Evolutionary conservation across 2,797 vertebrate genomes (phyloP), one percentile per base, ranked within the genome.

Genomic region (Pangasius sanitwongsei): DNA sequence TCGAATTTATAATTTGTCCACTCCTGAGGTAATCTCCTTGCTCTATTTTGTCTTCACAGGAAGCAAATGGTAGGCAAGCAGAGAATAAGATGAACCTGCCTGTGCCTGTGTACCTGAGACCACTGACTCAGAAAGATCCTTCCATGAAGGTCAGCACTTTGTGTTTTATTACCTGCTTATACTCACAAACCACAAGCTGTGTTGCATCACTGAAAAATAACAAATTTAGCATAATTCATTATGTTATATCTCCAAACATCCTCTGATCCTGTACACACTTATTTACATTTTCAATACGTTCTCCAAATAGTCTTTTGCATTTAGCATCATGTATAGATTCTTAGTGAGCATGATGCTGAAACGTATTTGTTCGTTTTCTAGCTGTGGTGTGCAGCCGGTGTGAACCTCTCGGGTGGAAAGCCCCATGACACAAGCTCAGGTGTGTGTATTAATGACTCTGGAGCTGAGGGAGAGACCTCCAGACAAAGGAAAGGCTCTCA

Each of bases 331-430:
- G 20, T 37, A 23, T 25, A 34, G 25, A 57, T 57, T n/a, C 12
- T 75, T 6, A 61, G 3, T 59, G 23, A 59, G 20, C 37, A 77
- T 85, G 18, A 57, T 50, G 50, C 23, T 25, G 44, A 61, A 61
- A 48, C 57, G 13, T 31, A 28, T 77, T 63, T n/a, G 16, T 83
- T 2, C 28, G 20, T 86, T 59, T 31, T 50, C 44, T 93, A 99
- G 98, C 95, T 99, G 91, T 98, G 98, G 98, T 99, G 98, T 91
- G 98, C 98, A 6, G 97, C 98, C 0, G 98, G 98, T 15, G 97
- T 99, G 90, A 98, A 98, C 93, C 93, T 99, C 92, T 97, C 91
- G 0, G 98, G 98, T 0, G 95, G 94, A 3, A 92, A 90, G 55
- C 81, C 94, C 93, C 7, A 69, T 89, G 75, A 96, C 94, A 83